These are phyloP conservation scores for Leptinotarsa texana DNA, from an alignment of 1,140 invertebrate genomes.

Conservation along the genomic window DNA sequence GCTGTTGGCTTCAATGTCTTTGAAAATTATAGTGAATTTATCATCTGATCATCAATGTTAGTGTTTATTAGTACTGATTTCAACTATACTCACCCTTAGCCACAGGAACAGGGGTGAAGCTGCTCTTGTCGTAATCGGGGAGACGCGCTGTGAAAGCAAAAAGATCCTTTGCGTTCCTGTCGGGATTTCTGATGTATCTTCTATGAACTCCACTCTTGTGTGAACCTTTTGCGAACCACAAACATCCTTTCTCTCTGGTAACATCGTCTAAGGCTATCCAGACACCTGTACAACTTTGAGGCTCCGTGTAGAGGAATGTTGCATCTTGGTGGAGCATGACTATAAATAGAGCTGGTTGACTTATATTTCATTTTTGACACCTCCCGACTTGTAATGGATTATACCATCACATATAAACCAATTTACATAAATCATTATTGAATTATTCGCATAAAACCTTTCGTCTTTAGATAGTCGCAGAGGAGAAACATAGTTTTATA, in stretches of 20 bases:
- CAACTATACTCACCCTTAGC: slow-evolving; percentile 67
- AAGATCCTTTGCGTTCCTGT: slow-evolving; percentile 64
- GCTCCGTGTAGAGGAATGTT: slow-evolving; percentile 83
- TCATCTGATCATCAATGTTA: too few relatives aligned
- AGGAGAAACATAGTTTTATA: too few relatives aligned
- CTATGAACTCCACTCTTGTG: slow-evolving; percentile 81
- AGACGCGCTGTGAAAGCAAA: slow-evolving; percentile 68
- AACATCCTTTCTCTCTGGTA: slow-evolving; percentile 89
- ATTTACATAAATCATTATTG: not conserved
- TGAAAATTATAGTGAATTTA: too few relatives aligned
- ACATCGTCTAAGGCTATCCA: slow-evolving; percentile 96
- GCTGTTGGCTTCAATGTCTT: too few relatives aligned
- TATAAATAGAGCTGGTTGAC: slow-evolving; percentile 50
- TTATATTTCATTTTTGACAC: too few relatives aligned
- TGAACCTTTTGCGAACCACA: slow-evolving; percentile 90
- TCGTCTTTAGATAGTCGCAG: too few relatives aligned
- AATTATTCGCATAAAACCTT: not conserved
- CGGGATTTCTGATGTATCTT: slow-evolving; percentile 72
- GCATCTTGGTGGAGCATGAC: slow-evolving; percentile 87
- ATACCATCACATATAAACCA: too few relatives aligned
- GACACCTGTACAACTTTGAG: slow-evolving; percentile 76
- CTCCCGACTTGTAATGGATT: too few relatives aligned
- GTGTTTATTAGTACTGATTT: too few relatives aligned
- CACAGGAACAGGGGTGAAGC: slow-evolving; percentile 79
- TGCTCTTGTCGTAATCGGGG: slow-evolving; percentile 73